A percentile compares a stretch with the other conserved stretches of the same genome.
These are phyloP conservation scores for Acinonyx jubatus DNA, from an alignment of 2,113 vertebrate species.

Conservation along the genomic window DNA sequence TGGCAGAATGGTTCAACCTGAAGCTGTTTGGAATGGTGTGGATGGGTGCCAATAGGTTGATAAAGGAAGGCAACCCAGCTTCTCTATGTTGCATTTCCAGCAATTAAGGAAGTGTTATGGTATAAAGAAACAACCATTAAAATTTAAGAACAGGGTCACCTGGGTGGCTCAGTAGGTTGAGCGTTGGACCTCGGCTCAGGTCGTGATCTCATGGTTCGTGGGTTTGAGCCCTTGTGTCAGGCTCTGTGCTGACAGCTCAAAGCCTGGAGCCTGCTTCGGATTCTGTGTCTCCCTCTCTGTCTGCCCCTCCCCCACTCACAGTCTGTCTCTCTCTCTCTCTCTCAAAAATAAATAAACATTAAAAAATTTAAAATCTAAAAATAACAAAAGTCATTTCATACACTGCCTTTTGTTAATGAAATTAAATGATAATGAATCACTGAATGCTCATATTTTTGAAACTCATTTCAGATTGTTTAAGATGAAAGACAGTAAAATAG, in stretches of 20 bases:
- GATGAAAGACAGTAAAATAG: background rate
- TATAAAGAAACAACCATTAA: conserved; percentile 30
- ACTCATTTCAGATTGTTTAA: background rate
- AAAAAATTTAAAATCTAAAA: background rate
- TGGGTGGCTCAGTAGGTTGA: too few species aligned
- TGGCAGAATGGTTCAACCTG: background rate
- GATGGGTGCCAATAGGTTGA: too few species aligned
- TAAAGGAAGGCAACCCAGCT: background rate
- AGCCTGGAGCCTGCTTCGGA: too few species aligned
- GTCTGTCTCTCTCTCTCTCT: too few species aligned
- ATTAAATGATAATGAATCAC: background rate
- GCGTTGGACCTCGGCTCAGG: too few species aligned
- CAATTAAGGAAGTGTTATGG: background rate
- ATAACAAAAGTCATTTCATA: background rate
- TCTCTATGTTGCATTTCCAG: background rate
- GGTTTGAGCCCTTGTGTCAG: too few species aligned
- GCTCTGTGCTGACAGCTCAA: too few species aligned
- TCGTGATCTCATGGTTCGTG: too few species aligned
- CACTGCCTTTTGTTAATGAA: conserved; percentile 14
- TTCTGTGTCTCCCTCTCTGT: too few species aligned
- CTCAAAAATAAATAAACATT: too few species aligned
- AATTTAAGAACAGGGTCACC: background rate
- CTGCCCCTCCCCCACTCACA: too few species aligned
- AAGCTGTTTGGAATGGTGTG: background rate
- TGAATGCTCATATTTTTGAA: background rate